A percentile compares a stretch with the other conserved stretches of the same genome.
Conservation (phyloP, 2,888 invertebrate genomes). For the Zelleria hepariella region DNA sequence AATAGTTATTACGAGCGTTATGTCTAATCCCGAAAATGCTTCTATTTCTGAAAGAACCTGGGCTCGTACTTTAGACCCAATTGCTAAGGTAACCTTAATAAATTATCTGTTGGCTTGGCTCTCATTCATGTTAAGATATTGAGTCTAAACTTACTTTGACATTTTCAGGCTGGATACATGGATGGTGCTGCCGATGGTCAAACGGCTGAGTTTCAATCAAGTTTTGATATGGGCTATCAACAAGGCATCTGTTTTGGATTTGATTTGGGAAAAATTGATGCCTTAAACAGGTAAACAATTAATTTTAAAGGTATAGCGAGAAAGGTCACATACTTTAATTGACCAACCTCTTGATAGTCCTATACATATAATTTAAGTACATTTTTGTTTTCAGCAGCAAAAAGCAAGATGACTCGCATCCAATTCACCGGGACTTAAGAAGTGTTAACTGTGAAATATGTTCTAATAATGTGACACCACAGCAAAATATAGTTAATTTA, state of each 20-base stretch:
- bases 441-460: conserved; percentile 56
- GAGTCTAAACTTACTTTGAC: too few relatives aligned
- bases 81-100: background rate
- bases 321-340: background rate
- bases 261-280: conserved; percentile 53
- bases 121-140: background rate
- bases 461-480: conserved; percentile 23
- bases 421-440: conserved; percentile 22
- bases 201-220: conserved; percentile 74
- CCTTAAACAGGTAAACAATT: background rate
- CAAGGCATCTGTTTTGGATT: conserved; percentile 76
- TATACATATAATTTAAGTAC: background rate
- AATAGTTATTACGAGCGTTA: too few relatives aligned
- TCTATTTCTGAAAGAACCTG: background rate
- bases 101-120: background rate
- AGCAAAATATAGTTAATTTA: conserved; percentile 44
- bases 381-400: conserved; percentile 21
- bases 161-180: conserved; percentile 73
- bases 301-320: too few relatives aligned
- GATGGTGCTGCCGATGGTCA: conserved; percentile 79
- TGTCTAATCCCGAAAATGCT: background rate
- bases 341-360: too few relatives aligned
- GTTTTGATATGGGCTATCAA: conserved; percentile 79
- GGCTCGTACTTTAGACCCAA: conserved; percentile 1
- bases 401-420: conserved; percentile 7